Evolutionary conservation across 1,140 invertebrate genomes (phyloP), one percentile per base, ranked within the genome.

Genomic region (Drosophila trapezifrons): DNA sequence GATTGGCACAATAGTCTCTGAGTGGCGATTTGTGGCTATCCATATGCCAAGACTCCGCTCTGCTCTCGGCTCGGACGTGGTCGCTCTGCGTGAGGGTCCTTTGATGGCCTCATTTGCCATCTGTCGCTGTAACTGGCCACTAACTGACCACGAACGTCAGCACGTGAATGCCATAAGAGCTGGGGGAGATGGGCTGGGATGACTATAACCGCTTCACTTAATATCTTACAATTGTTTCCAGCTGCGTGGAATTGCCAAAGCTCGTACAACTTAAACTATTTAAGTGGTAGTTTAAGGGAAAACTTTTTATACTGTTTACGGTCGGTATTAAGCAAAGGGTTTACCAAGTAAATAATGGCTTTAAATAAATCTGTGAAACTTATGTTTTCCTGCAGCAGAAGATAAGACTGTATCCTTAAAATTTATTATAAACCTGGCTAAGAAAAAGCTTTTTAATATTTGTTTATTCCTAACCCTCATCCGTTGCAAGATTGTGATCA

Each of bases 81-180:
- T 32, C 29, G 29, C 37, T 29, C 49, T 15, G 12, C 29, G 12
- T 8, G 18, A 37, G 51, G 35, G 25, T 64, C 27, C 40, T 46
- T 43, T 58, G 40, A 35, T 56, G 73, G 49, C 67, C 73, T 56
- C 69, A 54, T 76, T 72, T 32, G 54, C 45, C 73, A 76, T 76
- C 67, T 75, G 72, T 73, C 71, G 57, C 35, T 49, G 27, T 62
- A 46, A 29, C 22, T 56, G 67, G 37, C 22, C 18, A 46, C 29
- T 13, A 38, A 27, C 51, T 15, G 46, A 27, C 58, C 47, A 49
- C 62, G 32, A 52, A 57, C 62, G 54, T 67, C 54, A 73, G 56
- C 45, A 71, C 56, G 40, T 52, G 51, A 52, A 22, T 37, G 27
- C 43, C 29, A 58, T 37, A n/a, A 32, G 25, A 46, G 25, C 25